Evolutionary conservation across 2,888 invertebrate genomes (phyloP), one percentile per base, ranked within the genome.

Genomic region (Chymomyza caudatula): DNA sequence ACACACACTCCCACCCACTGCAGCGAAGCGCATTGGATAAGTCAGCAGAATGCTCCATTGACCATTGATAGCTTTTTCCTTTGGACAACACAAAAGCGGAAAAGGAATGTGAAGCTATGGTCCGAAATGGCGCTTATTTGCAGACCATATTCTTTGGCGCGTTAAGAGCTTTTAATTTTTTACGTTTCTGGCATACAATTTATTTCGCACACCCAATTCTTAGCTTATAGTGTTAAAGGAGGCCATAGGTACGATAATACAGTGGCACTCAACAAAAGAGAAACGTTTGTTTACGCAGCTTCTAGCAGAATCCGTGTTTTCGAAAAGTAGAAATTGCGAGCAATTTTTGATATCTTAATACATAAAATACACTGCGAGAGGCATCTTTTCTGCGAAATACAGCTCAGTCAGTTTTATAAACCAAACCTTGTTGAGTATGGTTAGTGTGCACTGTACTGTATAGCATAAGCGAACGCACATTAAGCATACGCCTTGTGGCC

Each of bases 41-140:
- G 82, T 84, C 86, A 73, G 82, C 37, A 54, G 63, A 71, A 85
- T 76, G 83, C 67, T 86, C 85, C 85, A 84, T 84, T 80, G 86
- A 85, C 80, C 85, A 76, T 60, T 63, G 63, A 60, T 70, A 63
- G 61, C 60, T 69, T 63, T 55, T 37, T 61, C 23, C 20, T 20
- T 23, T 44, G 47, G 42, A 19, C 42, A 23, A 17, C 44, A 51
- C 19, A 37, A 37, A 20, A 19, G 13, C n/a, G 37, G 19, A 51
- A 51, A 11, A 53, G 59, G 47, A 37, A 51, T 44, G 42, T 60
- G 22, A 42, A 53, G 49, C 56, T 52, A 15, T 4, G 20, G 51
- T 20, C 51, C 63, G 59, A 70, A 75, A 77, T 61, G 71, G 64
- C 65, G 68, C 86, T 77, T 86, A 84, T 80, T 80, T 84, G 67